Conservation (phyloP, 2,113 vertebrate species). For the Microcebus ravelobensis region DNA sequence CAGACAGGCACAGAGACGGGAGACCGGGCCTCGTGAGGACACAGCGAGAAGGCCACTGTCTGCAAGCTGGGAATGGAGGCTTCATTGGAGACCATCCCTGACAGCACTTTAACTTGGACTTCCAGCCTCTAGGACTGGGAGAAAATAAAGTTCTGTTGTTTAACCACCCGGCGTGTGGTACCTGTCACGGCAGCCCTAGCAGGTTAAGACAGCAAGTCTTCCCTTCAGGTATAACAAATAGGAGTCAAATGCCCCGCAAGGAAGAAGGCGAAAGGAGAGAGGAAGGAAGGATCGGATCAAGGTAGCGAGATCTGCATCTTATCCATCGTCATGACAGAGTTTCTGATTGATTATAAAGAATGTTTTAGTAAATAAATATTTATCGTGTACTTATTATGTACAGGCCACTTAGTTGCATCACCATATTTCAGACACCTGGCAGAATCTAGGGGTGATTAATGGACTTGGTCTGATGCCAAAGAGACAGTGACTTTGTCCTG, state of each 20-base stretch:
- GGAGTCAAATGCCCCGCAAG: not conserved
- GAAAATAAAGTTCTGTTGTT: not conserved
- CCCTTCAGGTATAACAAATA: not conserved
- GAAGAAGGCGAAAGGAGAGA: too few relatives aligned
- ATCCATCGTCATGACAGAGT: not conserved
- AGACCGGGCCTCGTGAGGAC: not conserved
- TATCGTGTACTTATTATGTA: not conserved
- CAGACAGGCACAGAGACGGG: not conserved
- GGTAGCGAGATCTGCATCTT: too few relatives aligned
- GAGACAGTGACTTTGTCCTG: not conserved
- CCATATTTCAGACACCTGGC: not conserved
- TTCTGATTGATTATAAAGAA: not conserved
- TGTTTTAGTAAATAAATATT: not conserved
- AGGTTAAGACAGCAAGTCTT: not conserved
- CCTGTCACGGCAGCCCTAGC: not conserved
- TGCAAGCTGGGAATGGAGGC: not conserved
- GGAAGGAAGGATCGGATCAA: not conserved
- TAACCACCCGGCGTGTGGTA: not conserved
- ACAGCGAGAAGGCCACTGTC: not conserved
- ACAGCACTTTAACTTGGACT: not conserved
- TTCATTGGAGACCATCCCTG: not conserved
- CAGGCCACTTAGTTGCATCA: not conserved
- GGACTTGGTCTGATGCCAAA: not conserved
- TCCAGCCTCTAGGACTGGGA: not conserved
- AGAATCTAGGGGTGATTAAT: not conserved